These are phyloP conservation scores for Lymantria monacha DNA, from an alignment of 2,888 invertebrate genomes.

Conservation along the genomic window DNA sequence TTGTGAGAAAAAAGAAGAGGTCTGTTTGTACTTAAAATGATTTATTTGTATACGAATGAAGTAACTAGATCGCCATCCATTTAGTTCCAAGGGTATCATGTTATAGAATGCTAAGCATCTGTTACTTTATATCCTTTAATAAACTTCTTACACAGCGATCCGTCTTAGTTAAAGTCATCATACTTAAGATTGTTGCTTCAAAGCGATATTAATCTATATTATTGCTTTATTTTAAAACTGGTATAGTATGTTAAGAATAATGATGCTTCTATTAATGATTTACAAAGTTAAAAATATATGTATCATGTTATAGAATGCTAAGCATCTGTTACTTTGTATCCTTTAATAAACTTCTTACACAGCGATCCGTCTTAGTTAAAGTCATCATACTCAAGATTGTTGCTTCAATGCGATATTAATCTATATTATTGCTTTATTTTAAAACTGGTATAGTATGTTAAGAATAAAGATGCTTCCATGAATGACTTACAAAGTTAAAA, in stretches of 20 bases:
- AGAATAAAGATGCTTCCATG: constrained; percentile 16
- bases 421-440: constrained; percentile 31
- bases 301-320: constrained; percentile 39
- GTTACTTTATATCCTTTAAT: constrained; percentile 24
- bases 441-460: constrained; percentile 16
- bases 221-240: constrained; percentile 29
- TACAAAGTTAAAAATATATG: constrained; percentile 20
- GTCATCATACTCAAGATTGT: constrained; percentile 34
- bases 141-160: constrained; percentile 22
- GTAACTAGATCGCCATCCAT: constrained; percentile 42
- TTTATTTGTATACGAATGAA: constrained; percentile 12
- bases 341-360: constrained; percentile 12
- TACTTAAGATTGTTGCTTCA: constrained; percentile 34
- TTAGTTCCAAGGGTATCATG: constrained; percentile 38
- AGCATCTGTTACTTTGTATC: constrained; percentile 32
- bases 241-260: constrained; percentile 18
- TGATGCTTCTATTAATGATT: constrained; percentile 11
- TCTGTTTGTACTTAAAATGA: constrained; percentile 11
- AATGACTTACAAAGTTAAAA: constrained; percentile 15
- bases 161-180: constrained; percentile 30
- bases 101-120: constrained; percentile 39
- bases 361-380: constrained; percentile 31
- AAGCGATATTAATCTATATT: constrained; percentile 30
- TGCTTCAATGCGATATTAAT: constrained; percentile 32
- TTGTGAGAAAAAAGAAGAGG: no score